phyloP scores from a whole-genome alignment of 1,140 invertebrate genomes.

The Dreissena rostriformis region DNA sequence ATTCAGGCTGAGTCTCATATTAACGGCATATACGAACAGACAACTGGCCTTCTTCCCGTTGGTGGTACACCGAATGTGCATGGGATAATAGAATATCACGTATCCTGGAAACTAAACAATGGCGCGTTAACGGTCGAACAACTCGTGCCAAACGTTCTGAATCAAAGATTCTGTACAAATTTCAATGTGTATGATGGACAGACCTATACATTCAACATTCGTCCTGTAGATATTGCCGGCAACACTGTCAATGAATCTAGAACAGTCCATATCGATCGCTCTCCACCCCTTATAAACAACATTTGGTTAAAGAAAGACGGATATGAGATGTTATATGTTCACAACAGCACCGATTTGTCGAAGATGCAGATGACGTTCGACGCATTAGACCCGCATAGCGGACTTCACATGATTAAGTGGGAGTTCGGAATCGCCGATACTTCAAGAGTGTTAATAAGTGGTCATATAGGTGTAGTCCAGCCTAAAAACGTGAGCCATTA shows the following conservation, averaged over 20 bases:
- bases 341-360: conserved; percentile 62
- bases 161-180: conserved; percentile 31
- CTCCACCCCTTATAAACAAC: conserved; percentile 49
- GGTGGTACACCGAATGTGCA: conserved; percentile 61
- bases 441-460: neutral
- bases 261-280: conserved; percentile 58
- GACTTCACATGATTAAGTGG: conserved; percentile 50
- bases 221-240: conserved; percentile 54
- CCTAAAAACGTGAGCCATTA: neutral
- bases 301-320: conserved; percentile 51
- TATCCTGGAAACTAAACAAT: conserved; percentile 9
- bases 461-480: neutral
- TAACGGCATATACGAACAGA: conserved; percentile 59
- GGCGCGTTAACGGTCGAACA: neutral
- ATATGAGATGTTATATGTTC: conserved; percentile 56
- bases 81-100: conserved; percentile 50
- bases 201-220: conserved; percentile 52
- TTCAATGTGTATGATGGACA: conserved; percentile 54
- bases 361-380: conserved; percentile 62
- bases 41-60: conserved; percentile 51
- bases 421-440: conserved; percentile 36
- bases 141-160: conserved; percentile 21
- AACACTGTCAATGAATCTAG: conserved; percentile 51
- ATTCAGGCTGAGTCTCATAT: conserved; percentile 41
- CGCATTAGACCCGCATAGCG: conserved; percentile 65